Conservation (phyloP, 2,797 vertebrate genomes). For the Discoglossus pictus region DNA sequence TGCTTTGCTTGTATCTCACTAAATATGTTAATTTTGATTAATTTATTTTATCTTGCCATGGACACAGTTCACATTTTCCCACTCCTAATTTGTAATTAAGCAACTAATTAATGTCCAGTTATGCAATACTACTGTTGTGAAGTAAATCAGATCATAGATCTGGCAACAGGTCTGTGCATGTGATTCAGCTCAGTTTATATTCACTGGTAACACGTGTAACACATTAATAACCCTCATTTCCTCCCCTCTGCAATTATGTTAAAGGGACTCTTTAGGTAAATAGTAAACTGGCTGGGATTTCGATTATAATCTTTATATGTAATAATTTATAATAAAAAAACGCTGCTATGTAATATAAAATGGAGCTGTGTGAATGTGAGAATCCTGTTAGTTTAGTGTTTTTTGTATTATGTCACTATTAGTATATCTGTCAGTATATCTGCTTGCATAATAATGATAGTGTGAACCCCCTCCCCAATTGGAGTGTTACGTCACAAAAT, state of each 20-base stretch:
- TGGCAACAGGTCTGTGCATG: neutral
- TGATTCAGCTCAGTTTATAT: constrained; percentile 2
- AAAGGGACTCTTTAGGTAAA: no score
- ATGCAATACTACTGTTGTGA: constrained; percentile 42
- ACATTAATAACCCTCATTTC: constrained; percentile 4
- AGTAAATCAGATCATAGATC: neutral
- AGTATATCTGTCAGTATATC: no score
- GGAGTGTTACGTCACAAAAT: no score
- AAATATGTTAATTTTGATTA: constrained; percentile 62
- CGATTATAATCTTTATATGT: no score
- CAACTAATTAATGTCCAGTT: constrained; percentile 62
- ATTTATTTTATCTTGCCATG: constrained; percentile 56
- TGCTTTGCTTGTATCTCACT: constrained; percentile 19
- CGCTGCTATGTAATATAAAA: no score
- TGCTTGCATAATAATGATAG: no score
- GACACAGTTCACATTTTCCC: constrained; percentile 61
- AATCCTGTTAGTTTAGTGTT: no score
- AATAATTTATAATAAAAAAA: no score
- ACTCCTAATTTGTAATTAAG: constrained; percentile 56
- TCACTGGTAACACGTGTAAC: constrained; percentile 6
- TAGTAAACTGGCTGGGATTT: no score
- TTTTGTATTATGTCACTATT: no score
- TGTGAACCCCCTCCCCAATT: no score
- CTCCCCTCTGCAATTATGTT: constrained; percentile 7
- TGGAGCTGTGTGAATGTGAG: no score